A percentile compares a stretch with the other conserved stretches of the same genome.
Conservation (phyloP, 2,797 vertebrate genomes). For the Acomys russatus region DNA sequence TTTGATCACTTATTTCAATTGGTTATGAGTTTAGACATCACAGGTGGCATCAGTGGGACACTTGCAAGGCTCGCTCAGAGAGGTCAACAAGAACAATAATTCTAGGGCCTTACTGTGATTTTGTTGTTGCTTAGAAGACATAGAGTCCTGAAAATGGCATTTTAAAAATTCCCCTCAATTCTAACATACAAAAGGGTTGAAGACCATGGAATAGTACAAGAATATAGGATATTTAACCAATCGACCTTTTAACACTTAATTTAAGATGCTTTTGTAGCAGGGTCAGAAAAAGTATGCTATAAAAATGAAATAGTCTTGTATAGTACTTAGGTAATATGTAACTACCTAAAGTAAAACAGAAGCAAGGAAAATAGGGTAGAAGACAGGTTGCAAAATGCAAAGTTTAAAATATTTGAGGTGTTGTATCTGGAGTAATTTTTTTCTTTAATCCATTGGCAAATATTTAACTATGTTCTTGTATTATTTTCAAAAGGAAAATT, state of each 20-base stretch:
- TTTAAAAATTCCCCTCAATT: neutral
- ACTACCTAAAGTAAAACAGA: slow-evolving; percentile 13
- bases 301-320: slow-evolving; percentile 43
- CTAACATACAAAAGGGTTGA: neutral
- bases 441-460: slow-evolving; percentile 33
- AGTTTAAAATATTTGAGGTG: neutral
- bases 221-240: slow-evolving; percentile 26
- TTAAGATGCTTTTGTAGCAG: neutral
- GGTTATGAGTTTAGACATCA: slow-evolving; percentile 15
- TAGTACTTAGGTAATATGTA: slow-evolving; percentile 25
- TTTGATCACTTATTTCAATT: neutral
- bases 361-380: neutral
- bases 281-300: neutral
- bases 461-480: slow-evolving; percentile 48
- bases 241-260: neutral
- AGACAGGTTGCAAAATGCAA: slow-evolving; percentile 28
- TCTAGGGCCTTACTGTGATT: neutral
- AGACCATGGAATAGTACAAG: slow-evolving; percentile 16
- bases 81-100: neutral
- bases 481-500: slow-evolving; percentile 40
- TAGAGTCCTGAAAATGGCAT: neutral
- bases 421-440: slow-evolving; percentile 52
- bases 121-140: neutral
- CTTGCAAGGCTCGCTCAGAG: slow-evolving; percentile 42
- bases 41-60: neutral